These are phyloP conservation scores for Brachionichthys hirsutus DNA, from an alignment of 2,113 vertebrate genomes.

Conservation along the genomic window DNA sequence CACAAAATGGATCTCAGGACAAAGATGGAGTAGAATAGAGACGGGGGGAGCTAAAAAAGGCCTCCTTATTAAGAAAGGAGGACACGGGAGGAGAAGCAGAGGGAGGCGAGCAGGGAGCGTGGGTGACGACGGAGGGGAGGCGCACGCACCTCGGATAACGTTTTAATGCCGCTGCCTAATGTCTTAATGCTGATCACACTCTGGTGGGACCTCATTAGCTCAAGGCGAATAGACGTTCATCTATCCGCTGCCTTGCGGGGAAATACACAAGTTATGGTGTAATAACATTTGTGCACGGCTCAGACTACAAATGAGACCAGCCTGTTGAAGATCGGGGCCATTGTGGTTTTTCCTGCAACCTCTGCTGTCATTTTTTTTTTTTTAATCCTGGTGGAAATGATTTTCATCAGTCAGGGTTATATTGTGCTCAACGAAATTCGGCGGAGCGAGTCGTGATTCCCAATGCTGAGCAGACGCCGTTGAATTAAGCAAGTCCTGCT, in stretches of 20 bases:
- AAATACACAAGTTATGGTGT: slow-evolving; percentile 41
- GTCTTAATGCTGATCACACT: slow-evolving; percentile 67
- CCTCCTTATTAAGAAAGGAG: slow-evolving; percentile 38
- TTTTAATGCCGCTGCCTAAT: slow-evolving; percentile 58
- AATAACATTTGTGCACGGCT: slow-evolving; percentile 39
- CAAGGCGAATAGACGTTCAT: slow-evolving; percentile 48
- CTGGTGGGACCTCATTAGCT: slow-evolving; percentile 75
- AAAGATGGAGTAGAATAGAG: slow-evolving; percentile 39
- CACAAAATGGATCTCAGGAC: slow-evolving; percentile 51
- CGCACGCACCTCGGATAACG: slow-evolving; percentile 43
- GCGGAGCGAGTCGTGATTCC: too few relatives aligned
- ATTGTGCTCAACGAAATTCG: neutral
- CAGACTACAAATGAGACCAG: slow-evolving; percentile 28
- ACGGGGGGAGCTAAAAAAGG: slow-evolving; percentile 46
- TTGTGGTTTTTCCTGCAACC: neutral
- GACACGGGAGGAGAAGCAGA: slow-evolving; percentile 7
- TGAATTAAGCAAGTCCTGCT: too few relatives aligned
- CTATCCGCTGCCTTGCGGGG: slow-evolving; percentile 41
- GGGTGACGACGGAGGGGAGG: slow-evolving; percentile 29
- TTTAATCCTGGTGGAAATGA: neutral
- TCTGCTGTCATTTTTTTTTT: neutral
- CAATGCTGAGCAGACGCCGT: neutral
- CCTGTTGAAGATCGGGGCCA: neutral
- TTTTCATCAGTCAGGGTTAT: neutral
- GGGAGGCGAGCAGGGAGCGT: neutral